phyloP scores from a whole-genome alignment of 1,140 invertebrate species.

The Epicauta chinensis region DNA sequence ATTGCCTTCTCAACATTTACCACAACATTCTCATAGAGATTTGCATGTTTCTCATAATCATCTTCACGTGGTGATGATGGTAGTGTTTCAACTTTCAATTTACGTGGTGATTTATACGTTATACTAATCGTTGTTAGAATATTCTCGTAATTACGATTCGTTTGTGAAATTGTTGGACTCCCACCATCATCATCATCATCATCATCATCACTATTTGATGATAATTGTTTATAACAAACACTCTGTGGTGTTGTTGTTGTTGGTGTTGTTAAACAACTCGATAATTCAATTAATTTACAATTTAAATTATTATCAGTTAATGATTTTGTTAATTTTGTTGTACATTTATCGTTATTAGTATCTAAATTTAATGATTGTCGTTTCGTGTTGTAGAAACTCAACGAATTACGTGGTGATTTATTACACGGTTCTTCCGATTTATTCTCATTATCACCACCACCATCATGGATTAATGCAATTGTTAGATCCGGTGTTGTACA shows the following conservation, averaged over 20 bases:
- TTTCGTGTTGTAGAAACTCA: slow-evolving; percentile 25
- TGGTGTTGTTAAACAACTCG: slow-evolving; percentile 25
- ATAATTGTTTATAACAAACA: slow-evolving; percentile 35
- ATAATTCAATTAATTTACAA: slow-evolving; percentile 19
- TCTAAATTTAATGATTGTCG: slow-evolving; percentile 36
- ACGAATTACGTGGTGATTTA: slow-evolving; percentile 39
- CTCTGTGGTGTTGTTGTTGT: slow-evolving; percentile 35
- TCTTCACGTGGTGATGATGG: slow-evolving; percentile 35
- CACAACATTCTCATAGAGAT: slow-evolving; percentile 45
- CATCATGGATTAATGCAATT: slow-evolving; percentile 31
- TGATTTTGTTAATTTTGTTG: slow-evolving; percentile 29
- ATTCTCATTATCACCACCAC: too few species aligned
- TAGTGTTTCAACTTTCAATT: slow-evolving; percentile 27
- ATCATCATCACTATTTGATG: slow-evolving; percentile 35
- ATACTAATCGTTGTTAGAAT: slow-evolving; percentile 58
- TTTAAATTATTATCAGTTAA: slow-evolving; percentile 33
- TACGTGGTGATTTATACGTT: slow-evolving; percentile 54
- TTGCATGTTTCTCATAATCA: slow-evolving; percentile 38
- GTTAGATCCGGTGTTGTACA: slow-evolving; percentile 51
- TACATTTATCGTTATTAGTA: slow-evolving; percentile 5
- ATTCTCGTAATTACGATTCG: slow-evolving; percentile 41
- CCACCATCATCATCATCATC: too few species aligned
- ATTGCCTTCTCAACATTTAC: slow-evolving; percentile 46
- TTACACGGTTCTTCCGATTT: slow-evolving; percentile 36
- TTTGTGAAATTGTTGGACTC: too few species aligned